Evolutionary conservation across 2,888 invertebrate species (phyloP), one percentile per base, ranked within the genome.

Genomic region (Netelia virgata): DNA sequence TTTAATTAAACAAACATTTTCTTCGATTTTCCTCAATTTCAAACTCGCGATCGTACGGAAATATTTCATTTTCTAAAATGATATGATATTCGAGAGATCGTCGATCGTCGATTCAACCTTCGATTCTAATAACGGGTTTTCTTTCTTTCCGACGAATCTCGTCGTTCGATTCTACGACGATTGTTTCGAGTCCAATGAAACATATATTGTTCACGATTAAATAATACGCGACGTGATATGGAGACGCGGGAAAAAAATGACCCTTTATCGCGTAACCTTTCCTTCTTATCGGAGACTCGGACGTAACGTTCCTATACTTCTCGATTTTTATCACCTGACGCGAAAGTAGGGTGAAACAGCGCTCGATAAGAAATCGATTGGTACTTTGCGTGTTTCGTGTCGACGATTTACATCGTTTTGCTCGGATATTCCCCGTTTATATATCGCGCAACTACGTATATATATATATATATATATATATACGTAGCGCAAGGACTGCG

Each of bases 321-420:
- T 47, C 47, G 14, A 47, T 47, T 47, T 47, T 47, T 47, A 47
- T 47, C 6, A 43, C 9, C n/a, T 3, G 28, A 63, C 28, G 28
- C 23, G 28, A 36, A 36, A 14, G 11, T 36, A 3, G 28, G n/a
- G 63, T 63, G 23, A 53, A 53, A 28, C 16, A 61, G 59, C 8
- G 43, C 59, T 73, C 59, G 53, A 64, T 72, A 47, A 43, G 11
- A 57, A 43, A 57, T 11, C 66, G 11, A 14, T 41, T 43, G 55
- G 55, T 43, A 57, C 61, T 63, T 47, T 63, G 41, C 11, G 28
- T 23, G 66, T 66, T 20, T 43, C 18, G 8, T n/a, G 18, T 64
- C 11, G 64, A 61, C 68, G 61, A 80, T 74, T 80, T 68, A 80
- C 68, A 11, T 74, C 66, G 47, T 28, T 72, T 47, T 55, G 64